Conservation (phyloP, 1,140 invertebrate genomes). For the Cecropterus lyciades region DNA sequence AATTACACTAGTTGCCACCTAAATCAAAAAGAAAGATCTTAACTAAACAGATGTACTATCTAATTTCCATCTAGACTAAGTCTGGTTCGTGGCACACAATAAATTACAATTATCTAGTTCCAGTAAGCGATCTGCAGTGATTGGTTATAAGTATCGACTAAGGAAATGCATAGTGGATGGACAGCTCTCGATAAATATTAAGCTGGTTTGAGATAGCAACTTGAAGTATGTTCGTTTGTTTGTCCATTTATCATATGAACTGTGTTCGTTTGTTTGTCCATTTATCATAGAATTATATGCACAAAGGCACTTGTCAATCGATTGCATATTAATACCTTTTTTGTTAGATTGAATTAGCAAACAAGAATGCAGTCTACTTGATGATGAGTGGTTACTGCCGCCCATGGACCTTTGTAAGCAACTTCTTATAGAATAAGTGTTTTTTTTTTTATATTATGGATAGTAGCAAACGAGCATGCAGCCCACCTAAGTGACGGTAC, state of each 20-base stretch:
- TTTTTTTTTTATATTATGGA: no score
- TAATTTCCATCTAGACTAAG: constrained; percentile 19
- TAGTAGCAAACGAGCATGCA: no score
- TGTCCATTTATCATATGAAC: no score
- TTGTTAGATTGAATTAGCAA: no score
- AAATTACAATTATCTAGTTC: constrained; percentile 53
- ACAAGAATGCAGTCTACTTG: no score
- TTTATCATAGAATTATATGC: constrained; percentile 2
- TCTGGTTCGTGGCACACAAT: constrained; percentile 29
- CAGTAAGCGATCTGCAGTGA: constrained; percentile 43
- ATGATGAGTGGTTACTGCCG: no score
- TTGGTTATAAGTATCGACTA: constrained; percentile 40
- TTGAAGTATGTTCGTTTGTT: background rate
- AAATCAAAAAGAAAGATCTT: constrained; percentile 23
- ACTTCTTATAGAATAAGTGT: no score
- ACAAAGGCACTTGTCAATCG: no score
- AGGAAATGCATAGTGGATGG: constrained; percentile 33
- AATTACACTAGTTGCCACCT: background rate
- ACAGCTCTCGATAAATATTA: constrained; percentile 20
- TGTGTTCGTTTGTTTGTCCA: background rate
- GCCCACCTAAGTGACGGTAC: no score
- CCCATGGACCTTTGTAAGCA: no score
- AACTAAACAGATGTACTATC: constrained; percentile 29
- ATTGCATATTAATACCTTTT: no score
- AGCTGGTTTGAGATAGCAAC: background rate